Evolutionary conservation across 2,797 vertebrate species (phyloP), one percentile per base, ranked within the genome.

Genomic region (Pangasius krempfi): DNA sequence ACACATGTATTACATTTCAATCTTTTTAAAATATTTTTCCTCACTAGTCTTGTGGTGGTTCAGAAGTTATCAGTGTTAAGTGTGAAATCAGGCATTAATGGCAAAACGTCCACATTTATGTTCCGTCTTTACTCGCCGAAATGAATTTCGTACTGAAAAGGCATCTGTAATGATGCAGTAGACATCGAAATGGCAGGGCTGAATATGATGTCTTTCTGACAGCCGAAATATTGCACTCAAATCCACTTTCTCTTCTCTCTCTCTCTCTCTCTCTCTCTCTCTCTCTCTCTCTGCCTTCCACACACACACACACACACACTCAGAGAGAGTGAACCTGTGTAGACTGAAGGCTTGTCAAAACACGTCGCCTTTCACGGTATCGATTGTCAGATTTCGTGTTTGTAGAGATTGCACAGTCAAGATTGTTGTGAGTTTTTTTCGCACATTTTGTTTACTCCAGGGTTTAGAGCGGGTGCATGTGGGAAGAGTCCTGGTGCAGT

Each of bases 311-410:
- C 44, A 50, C 73, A 50, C 44, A 76, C 25, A 76, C 25, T n/a
- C 72, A 47, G 20, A 75, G 40, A 20, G 62, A 79, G 27, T 37
- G 73, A 84, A 84, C 81, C 58, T 78, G 87, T 89, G 82, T 68
- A 87, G 88, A 92, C 80, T 87, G 87, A 90, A 89, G 76, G 85
- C 89, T 89, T 89, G 89, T 92, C 91, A 90, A 72, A 90, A 88
- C 86, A 56, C 60, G 81, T 87, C 20, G 27, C 86, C 58, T 87
- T 84, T 86, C 75, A 62, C 73, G 30, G 81, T 85, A 88, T 88
- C 73, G 87, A 90, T 89, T 85, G 88, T 68, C 60, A 79, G 85
- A 84, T 89, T 88, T 91, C 52, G 80, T 87, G 86, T 90, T 90
- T 66, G 80, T 58, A 68, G 58, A 60, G 87, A 87, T 83, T 86